Conservation (phyloP, 2,113 vertebrate species). For the Heloderma charlesbogerti region DNA sequence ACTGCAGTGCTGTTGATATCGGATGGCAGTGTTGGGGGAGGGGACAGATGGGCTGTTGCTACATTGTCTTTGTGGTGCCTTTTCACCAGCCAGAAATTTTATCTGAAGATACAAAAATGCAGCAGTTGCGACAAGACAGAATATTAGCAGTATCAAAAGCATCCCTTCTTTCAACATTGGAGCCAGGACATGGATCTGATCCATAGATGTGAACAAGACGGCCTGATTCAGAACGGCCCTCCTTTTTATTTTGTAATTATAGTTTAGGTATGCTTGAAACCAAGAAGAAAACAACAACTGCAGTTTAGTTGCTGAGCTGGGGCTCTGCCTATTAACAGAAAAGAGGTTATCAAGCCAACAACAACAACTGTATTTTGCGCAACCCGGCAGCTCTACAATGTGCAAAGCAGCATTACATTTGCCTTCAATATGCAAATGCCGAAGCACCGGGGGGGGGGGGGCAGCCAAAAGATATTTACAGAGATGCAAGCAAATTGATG, state of each 20-base stretch:
- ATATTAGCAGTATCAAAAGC: constrained; percentile 33
- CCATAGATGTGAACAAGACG: not conserved
- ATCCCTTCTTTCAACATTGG: not conserved
- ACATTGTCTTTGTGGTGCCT: constrained; percentile 60
- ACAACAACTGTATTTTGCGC: constrained; percentile 1
- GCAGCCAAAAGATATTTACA: not conserved
- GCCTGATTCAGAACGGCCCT: accelerated
- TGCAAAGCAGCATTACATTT: constrained; percentile 16
- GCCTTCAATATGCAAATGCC: not conserved
- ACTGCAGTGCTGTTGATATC: constrained; percentile 72
- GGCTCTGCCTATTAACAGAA: not conserved
- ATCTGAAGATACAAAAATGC: constrained; percentile 48
- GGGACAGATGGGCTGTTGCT: constrained; percentile 63
- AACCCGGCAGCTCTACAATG: not conserved
- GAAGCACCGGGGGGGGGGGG: not conserved
- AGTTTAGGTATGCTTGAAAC: not conserved
- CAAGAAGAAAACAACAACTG: constrained; percentile 20
- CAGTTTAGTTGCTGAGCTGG: not conserved
- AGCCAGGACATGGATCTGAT: not conserved
- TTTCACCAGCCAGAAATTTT: constrained; percentile 64
- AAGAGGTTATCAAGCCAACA: not conserved
- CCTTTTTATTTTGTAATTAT: constrained; percentile 20
- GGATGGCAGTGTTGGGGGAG: constrained; percentile 53
- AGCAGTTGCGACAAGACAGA: constrained; percentile 21
- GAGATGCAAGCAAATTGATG: constrained; percentile 33